phyloP scores from a whole-genome alignment of 2,888 invertebrate genomes.

The Cataglyphis livida region DNA sequence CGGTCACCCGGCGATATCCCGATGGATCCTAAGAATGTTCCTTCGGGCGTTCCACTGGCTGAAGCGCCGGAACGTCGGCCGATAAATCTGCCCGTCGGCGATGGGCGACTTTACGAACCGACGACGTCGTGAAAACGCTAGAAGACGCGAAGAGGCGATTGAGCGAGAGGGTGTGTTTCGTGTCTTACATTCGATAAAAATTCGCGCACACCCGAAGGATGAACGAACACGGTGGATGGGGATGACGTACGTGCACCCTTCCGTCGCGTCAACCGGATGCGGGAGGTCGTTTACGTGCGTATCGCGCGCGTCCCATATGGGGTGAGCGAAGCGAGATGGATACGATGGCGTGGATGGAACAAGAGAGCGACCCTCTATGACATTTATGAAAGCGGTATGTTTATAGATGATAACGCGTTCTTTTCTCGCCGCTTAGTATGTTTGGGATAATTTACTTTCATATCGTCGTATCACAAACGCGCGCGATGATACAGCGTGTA shows the following conservation, averaged over 20 bases:
- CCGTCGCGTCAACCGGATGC: background rate
- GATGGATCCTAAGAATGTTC: conserved; percentile 16
- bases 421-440: conserved; percentile 38
- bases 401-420: conserved; percentile 46
- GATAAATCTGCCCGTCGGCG: conserved; percentile 57
- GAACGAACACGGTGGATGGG: background rate
- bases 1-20: conserved; percentile 31
- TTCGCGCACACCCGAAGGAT: conserved; percentile 26
- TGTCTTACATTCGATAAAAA: conserved; percentile 56
- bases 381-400: conserved; percentile 48
- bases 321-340: background rate
- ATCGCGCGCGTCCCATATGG: conserved; percentile 22
- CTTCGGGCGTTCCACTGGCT: conserved; percentile 34
- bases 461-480: background rate
- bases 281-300: conserved; percentile 43
- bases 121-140: conserved; percentile 51
- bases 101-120: conserved; percentile 59
- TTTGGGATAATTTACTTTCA: conserved; percentile 42
- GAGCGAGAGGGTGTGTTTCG: conserved; percentile 6
- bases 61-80: conserved; percentile 48
- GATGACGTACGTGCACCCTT: background rate
- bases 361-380: conserved; percentile 26
- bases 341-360: conserved; percentile 24
- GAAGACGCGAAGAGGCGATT: background rate
- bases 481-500: background rate